Evolutionary conservation across 2,888 invertebrate species (phyloP).

Genomic region (Ochlodes sylvanus): DNA sequence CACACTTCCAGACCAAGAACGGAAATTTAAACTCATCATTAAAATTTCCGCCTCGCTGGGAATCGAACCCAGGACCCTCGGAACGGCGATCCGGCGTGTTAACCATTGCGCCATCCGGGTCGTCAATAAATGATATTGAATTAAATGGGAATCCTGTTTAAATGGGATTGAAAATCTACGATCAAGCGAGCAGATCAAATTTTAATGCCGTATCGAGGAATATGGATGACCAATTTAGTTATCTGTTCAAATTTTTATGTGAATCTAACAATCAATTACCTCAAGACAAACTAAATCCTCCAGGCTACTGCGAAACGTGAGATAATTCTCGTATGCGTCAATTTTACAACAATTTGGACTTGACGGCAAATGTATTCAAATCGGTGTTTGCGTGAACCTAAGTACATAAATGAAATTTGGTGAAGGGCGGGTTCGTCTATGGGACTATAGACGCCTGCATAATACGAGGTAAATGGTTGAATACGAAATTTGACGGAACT

Average conservation of each 20-base stretch:
- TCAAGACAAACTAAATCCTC: slow-evolving; percentile 6
- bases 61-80: no score
- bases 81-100: no score
- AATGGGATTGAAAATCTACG: no score
- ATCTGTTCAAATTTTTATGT: neutral
- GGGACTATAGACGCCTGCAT: slow-evolving; percentile 46
- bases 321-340: slow-evolving; percentile 32
- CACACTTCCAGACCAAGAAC: no score
- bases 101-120: no score
- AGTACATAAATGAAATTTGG: slow-evolving; percentile 60
- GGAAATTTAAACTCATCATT: no score
- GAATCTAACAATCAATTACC: slow-evolving; percentile 4
- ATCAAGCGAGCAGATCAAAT: no score
- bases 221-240: no score
- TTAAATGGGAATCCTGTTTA: no score
- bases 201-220: no score
- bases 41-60: no score
- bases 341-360: slow-evolving; percentile 34
- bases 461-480: slow-evolving; percentile 51
- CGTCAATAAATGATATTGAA: no score
- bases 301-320: slow-evolving; percentile 12
- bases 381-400: slow-evolving; percentile 61
- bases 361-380: slow-evolving; percentile 66
- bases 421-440: slow-evolving; percentile 49
- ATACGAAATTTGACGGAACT: slow-evolving; percentile 54